Evolutionary conservation across 2,797 vertebrate genomes (phyloP), one percentile per base, ranked within the genome.

Genomic region (Pampus argenteus): DNA sequence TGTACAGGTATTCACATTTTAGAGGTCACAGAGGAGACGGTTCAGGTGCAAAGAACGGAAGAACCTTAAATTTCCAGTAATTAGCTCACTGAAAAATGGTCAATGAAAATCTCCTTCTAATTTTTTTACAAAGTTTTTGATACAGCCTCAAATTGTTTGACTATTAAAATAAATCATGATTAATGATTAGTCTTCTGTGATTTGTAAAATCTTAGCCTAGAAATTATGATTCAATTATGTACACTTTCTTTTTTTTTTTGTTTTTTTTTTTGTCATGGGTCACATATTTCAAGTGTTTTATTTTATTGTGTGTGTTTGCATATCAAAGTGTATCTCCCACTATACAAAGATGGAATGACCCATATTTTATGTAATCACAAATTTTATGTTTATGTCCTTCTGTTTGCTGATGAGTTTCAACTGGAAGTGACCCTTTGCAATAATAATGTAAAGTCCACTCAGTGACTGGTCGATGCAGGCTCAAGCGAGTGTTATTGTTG

Each of bases 111-210:
- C 59, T 70, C 45, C 34, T 72, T 81, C 66, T 85, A 70, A 77
- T 87, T 91, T 90, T 91, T 92, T 90, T 88, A 90, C 76, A 67
- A 64, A 76, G 65, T 84, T 94, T 93, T 93, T 93, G 85, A 97
- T 97, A 96, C 95, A 95, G 89, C 94, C 94, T 96, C 95, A 93
- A 94, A 94, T 93, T 89, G 92, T 96, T 97, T 96, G 95, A 96
- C 94, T 95, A 95, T 86, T 91, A 87, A 92, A 85, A 79, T 82
- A 94, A 76, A 64, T 70, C 29, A 66, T 17, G 66, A 87, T 89
- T 88, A 91, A 95, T 94, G 86, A 94, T 92, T 95, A 92, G 94
- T 95, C 94, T 95, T 94, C 89, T 91, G 93, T 95, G 88, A 94
- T 97, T 96, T 97, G 91, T 96, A 95, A 87, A 88, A 92, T 91